phyloP scores from a whole-genome alignment of 2,797 vertebrate species.

The Paguma larvata region DNA sequence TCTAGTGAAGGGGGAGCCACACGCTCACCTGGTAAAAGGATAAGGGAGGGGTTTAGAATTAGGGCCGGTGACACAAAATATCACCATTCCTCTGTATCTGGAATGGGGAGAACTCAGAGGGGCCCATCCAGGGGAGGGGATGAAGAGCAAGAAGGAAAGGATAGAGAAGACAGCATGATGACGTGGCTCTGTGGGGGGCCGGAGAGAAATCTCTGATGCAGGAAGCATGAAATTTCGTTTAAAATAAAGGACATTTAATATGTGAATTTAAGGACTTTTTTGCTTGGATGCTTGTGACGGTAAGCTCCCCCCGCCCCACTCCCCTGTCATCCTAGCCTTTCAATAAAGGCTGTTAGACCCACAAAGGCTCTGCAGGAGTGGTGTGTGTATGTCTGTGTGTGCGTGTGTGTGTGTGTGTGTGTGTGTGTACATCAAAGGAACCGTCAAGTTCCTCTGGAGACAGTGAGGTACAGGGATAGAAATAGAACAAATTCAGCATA shows the following conservation, averaged over 20 bases:
- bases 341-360: neutral
- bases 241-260: neutral
- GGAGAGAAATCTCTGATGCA: neutral
- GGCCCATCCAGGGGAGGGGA: neutral
- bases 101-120: neutral
- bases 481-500: neutral
- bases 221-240: neutral
- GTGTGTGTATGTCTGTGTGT: neutral
- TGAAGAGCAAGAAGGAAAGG: neutral
- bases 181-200: no score
- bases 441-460: neutral
- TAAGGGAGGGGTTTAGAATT: neutral
- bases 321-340: slow-evolving; percentile 3
- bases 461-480: neutral
- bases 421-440: neutral
- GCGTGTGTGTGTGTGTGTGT: neutral
- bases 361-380: neutral
- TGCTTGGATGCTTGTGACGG: neutral
- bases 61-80: neutral
- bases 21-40: neutral
- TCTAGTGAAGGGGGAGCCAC: neutral
- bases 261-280: neutral
- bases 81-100: neutral
- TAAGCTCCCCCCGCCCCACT: neutral
- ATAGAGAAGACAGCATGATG: neutral